Base-by-base conservation (phyloP, 2,113 vertebrate species). In the Myrmecobius fasciatus region DNA sequence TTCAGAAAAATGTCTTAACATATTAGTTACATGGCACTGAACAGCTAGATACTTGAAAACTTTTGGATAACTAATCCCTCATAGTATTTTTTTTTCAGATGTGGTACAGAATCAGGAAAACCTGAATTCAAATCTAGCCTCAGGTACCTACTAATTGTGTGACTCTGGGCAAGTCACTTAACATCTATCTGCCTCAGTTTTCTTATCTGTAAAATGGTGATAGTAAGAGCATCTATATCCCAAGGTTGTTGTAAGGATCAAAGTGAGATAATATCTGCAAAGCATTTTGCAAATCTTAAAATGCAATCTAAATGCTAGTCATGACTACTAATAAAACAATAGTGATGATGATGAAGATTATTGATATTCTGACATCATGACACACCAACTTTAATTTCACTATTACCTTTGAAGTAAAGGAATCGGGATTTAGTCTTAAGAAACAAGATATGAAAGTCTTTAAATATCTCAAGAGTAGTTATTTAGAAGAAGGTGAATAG, bases 1-100 rank as follows among this genome's bases (percentile, higher is more conserved):
- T 25, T 89, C 90, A 25, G 60, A 14, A 47, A 90, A 43, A 31
- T 49, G 6, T 12, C 0, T 25, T 54, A 91, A 46, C 0, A 10
- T 31, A 83, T 24, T 51, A 2, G 8, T 22, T 0, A 47, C 0
- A 5, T 0, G 3, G 22, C 8, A 24, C 2, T 75, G 17, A 36
- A 53, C 67, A 53, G 24, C 60, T 3, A 48, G 75, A 53, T 1
- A 3, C 7, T 53, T 17, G 43, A 51, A 10, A 90, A n/a, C n/a
- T 89, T 89, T 48, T 91, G 46, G 48, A 43, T 24, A 83, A 43
- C 36, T n/a, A 22, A 43, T 83, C n/a, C 43, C n/a, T 43, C 20
- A 43, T 36, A n/a, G n/a, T n/a, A n/a, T n/a, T n/a, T 17, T 83
- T 83, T 9, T 83, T 83, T 36, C 60, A 67, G 36, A 83, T 83